Percentiles rank a stretch among this genome's conserved stretches.
phyloP scores from a whole-genome alignment of 1,140 invertebrate species.

The Epicauta chinensis region DNA sequence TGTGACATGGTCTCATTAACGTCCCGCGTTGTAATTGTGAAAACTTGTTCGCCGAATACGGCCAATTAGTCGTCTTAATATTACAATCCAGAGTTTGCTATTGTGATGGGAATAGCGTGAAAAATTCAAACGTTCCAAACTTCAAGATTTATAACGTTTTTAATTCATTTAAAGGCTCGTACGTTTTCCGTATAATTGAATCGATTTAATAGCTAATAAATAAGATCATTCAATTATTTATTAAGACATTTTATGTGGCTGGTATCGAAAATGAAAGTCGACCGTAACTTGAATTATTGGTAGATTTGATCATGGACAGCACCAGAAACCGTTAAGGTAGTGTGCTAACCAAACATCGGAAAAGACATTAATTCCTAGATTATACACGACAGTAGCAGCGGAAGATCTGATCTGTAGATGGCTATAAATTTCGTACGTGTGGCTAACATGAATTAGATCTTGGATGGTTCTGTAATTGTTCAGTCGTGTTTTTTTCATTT shows the following conservation, averaged over 20 bases:
- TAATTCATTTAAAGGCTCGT: too few species aligned
- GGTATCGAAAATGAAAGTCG: conserved; percentile 11
- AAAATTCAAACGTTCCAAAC: too few species aligned
- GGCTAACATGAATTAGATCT: neutral
- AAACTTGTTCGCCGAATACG: conserved; percentile 4
- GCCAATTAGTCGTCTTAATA: conserved; percentile 12
- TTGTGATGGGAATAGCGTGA: neutral
- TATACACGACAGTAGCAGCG: conserved; percentile 13
- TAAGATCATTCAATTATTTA: conserved; percentile 4
- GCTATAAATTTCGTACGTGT: conserved; percentile 11
- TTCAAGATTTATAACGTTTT: too few species aligned
- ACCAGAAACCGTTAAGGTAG: too few species aligned
- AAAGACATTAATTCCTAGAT: conserved; percentile 16
- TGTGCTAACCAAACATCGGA: conserved; percentile 7
- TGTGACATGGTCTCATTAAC: conserved; percentile 13
- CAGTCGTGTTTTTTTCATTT: too few species aligned
- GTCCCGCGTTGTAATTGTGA: conserved; percentile 9
- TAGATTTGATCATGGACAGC: conserved; percentile 4
- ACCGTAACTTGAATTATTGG: conserved; percentile 7
- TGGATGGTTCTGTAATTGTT: too few species aligned
- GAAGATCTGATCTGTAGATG: conserved; percentile 8
- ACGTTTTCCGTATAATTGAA: too few species aligned
- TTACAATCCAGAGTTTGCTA: conserved; percentile 13
- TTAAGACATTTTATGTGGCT: neutral
- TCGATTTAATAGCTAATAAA: conserved; percentile 1